Percentiles rank a stretch among this genome's conserved stretches.
Evolutionary conservation across 2,888 invertebrate species (phyloP).

Genomic region (Stenotaenia linearis): DNA sequence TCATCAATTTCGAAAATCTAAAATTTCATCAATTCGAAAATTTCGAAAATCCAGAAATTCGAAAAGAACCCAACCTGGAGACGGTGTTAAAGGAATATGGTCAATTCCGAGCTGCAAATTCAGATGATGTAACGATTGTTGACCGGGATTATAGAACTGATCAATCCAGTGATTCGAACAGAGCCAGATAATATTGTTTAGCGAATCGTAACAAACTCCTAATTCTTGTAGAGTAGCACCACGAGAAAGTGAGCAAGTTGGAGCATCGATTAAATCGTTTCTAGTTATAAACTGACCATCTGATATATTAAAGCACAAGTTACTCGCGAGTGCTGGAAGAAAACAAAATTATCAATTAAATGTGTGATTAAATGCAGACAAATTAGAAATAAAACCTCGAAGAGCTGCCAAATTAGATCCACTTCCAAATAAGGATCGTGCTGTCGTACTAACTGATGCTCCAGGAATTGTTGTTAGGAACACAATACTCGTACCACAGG

Average conservation of each 20-base stretch:
- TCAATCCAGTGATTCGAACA: slow-evolving; percentile 47
- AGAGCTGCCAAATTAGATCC: slow-evolving; percentile 43
- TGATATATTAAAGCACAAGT: slow-evolving; percentile 44
- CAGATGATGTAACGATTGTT: slow-evolving; percentile 46
- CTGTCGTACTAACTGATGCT: slow-evolving; percentile 40
- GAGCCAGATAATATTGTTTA: slow-evolving; percentile 47
- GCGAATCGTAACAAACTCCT: slow-evolving; percentile 46
- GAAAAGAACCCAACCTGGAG: too few species aligned
- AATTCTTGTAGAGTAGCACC: slow-evolving; percentile 43
- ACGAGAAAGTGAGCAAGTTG: slow-evolving; percentile 44
- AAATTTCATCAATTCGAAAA: too few species aligned
- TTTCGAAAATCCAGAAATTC: too few species aligned
- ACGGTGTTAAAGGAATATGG: background rate
- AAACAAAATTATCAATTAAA: background rate
- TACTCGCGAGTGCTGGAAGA: slow-evolving; percentile 44
- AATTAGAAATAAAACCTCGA: slow-evolving; percentile 39
- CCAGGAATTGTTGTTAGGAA: slow-evolving; percentile 42
- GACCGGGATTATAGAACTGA: slow-evolving; percentile 47
- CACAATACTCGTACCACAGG: slow-evolving; percentile 45
- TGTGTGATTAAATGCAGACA: background rate
- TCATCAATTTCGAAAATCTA: too few species aligned
- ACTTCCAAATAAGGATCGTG: slow-evolving; percentile 46
- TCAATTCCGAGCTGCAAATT: slow-evolving; percentile 41
- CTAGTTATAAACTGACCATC: slow-evolving; percentile 44
- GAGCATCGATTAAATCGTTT: slow-evolving; percentile 45